Evolutionary conservation across 2,888 invertebrate genomes (phyloP).

Genomic region (Drosophila atripex): DNA sequence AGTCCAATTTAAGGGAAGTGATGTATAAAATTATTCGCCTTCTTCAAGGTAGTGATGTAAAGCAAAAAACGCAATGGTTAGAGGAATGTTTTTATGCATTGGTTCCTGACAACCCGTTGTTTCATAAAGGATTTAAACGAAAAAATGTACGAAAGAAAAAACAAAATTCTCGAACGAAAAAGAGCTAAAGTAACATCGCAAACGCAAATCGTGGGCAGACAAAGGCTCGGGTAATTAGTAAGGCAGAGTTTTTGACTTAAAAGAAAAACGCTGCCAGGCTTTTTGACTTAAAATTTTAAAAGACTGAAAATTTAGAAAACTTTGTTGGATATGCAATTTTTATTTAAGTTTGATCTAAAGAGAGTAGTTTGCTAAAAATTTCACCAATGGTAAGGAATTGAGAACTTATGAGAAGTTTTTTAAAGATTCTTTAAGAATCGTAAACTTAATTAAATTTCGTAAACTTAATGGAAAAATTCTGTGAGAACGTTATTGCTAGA

Average conservation of each 20-base stretch:
- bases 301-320: no score
- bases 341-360: no score
- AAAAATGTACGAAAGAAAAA: conserved; percentile 71
- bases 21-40: conserved; percentile 70
- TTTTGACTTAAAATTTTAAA: background rate
- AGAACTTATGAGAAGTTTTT: no score
- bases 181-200: background rate
- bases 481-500: no score
- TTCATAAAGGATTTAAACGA: conserved; percentile 71
- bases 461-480: no score
- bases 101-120: conserved; percentile 9
- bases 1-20: conserved; percentile 57
- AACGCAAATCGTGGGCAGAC: background rate
- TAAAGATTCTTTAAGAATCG: no score
- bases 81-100: background rate
- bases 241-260: conserved; percentile 15
- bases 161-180: conserved; percentile 46
- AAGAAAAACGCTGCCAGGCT: background rate
- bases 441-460: no score
- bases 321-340: no score
- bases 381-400: no score
- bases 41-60: conserved; percentile 49
- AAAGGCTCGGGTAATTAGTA: conserved; percentile 54
- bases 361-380: no score
- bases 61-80: background rate